Evolutionary conservation across 2,888 invertebrate species (phyloP), one percentile per base, ranked within the genome.

Genomic region (Pharmacophagus antenor): DNA sequence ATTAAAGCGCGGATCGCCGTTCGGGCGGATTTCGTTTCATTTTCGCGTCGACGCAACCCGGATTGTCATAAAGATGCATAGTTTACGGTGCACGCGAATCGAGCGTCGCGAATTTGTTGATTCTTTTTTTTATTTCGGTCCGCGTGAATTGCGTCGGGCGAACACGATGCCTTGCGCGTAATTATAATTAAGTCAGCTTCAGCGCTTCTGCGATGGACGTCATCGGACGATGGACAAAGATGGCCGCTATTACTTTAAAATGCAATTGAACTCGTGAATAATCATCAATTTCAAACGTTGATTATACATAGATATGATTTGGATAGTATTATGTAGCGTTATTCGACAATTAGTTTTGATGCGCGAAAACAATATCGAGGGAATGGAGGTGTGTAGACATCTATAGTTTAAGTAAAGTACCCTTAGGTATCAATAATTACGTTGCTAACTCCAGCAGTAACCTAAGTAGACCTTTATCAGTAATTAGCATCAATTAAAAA

Each of bases 1-100:
- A 67, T 66, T 48, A 64, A 71, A 67, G 70, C 63, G 71, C 72
- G 70, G 71, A 71, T 70, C 73, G 67, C 63, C 65, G 66, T 70
- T 73, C 67, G 70, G 71, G 63, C 67, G 70, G 69, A 68, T 66
- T 70, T 67, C 66, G 64, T 66, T 66, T 66, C 65, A 50, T 64
- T 61, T 62, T 54, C 0, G 58, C 62, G 61, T 46, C 50, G 58
- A 62, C 62, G 62, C 22, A 20, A 17, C 48, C 41, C 8, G 21
- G 27, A 48, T 48, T 55, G 50, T 56, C 60, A 41, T 61, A 61
- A 61, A 61, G 23, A 61, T 51, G 47, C 41, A 46, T 47, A 51
- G 41, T 61, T 61, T 50, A 58, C 23, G n/a, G 18, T 27, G 23
- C 10, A 18, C 2, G 58, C 46, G 58, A 46, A 47, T 57, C 23